A percentile compares a stretch with the other conserved stretches of the same genome.
Evolutionary conservation across 1,140 invertebrate species (phyloP).

Genomic region (Lethrus apterus): DNA sequence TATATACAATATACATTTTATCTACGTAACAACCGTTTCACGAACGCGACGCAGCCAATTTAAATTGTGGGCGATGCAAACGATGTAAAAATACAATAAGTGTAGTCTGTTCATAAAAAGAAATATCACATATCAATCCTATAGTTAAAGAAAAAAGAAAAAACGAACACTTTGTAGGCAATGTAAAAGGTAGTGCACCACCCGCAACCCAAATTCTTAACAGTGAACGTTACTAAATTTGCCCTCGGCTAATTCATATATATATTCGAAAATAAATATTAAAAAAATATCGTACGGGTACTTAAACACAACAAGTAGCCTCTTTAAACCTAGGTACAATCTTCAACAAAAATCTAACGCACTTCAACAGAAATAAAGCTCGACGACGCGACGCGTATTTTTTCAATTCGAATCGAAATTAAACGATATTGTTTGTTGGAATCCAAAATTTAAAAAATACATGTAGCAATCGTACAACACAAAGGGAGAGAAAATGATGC

Average conservation of each 20-base stretch:
- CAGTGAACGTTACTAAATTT: no score
- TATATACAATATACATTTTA: conserved; percentile 19
- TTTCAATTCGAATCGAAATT: not conserved
- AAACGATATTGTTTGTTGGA: no score
- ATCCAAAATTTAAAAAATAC: conserved; percentile 1
- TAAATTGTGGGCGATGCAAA: conserved; percentile 14
- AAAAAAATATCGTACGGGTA: conserved; percentile 11
- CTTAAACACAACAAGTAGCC: conserved; percentile 12
- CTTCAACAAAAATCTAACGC: conserved; percentile 2
- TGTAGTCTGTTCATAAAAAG: conserved; percentile 7
- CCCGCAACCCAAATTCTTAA: no score
- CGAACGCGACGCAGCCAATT: no score
- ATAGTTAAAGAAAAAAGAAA: no score
- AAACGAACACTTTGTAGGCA: no score
- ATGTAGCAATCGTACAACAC: not conserved
- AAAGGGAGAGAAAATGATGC: conserved; percentile 23
- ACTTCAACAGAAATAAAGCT: conserved; percentile 7
- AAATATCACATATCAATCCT: no score
- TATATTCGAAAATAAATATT: conserved; percentile 12
- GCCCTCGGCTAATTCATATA: no score
- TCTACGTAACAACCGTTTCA: conserved; percentile 14
- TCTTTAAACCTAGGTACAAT: conserved; percentile 11
- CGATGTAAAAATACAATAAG: conserved; percentile 10
- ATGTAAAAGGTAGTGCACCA: no score
- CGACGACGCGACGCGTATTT: not conserved